Evolutionary conservation across 2,797 vertebrate species (phyloP).

Genomic region (Parambassis ranga): DNA sequence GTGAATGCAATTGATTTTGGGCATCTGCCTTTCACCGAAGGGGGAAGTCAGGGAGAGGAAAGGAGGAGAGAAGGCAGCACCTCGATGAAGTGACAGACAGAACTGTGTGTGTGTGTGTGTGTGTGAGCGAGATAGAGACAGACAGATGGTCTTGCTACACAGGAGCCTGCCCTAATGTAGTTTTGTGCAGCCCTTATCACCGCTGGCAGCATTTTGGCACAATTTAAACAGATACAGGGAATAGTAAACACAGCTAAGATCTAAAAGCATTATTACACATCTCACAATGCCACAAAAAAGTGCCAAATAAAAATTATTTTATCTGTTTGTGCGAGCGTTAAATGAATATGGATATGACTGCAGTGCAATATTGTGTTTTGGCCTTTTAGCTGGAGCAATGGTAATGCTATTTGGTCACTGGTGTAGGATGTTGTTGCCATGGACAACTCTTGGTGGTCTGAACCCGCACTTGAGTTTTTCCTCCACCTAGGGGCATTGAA

Average conservation of each 20-base stretch:
- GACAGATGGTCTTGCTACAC: slow-evolving; percentile 63
- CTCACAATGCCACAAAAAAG: slow-evolving; percentile 16
- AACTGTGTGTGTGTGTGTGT: slow-evolving; percentile 69
- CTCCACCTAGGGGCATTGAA: too few species aligned
- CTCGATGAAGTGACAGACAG: slow-evolving; percentile 29
- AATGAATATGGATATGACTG: not conserved
- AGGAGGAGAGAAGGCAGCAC: slow-evolving; percentile 33
- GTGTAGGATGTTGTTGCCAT: too few species aligned
- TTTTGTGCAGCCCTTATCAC: slow-evolving; percentile 58
- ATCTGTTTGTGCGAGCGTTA: not conserved
- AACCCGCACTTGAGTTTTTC: too few species aligned
- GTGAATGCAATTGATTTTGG: slow-evolving; percentile 65
- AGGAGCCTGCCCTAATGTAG: slow-evolving; percentile 52
- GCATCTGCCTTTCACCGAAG: slow-evolving; percentile 37
- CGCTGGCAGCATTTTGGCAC: slow-evolving; percentile 48
- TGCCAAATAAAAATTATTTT: not conserved
- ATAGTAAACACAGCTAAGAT: slow-evolving; percentile 36
- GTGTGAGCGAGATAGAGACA: slow-evolving; percentile 63
- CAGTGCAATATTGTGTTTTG: not conserved
- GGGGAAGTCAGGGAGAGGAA: slow-evolving; percentile 28
- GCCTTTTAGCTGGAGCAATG: too few species aligned
- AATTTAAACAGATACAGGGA: slow-evolving; percentile 42
- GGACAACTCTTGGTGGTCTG: too few species aligned
- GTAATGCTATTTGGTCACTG: too few species aligned
- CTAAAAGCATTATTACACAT: slow-evolving; percentile 38